Evolutionary conservation across 2,888 invertebrate species (phyloP), one percentile per base, ranked within the genome.

Genomic region (Volucella bombylans): DNA sequence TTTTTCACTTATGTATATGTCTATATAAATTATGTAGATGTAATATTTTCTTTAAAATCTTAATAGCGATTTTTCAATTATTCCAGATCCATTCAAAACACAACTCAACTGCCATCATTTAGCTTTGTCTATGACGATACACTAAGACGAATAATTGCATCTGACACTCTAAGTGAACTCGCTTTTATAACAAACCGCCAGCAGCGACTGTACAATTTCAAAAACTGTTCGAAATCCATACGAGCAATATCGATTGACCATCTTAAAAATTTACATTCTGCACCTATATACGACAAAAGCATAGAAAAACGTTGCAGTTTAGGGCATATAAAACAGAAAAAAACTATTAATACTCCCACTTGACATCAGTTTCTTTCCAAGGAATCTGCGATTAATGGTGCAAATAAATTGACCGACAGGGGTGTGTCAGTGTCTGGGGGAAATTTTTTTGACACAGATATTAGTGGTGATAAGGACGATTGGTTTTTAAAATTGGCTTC

Each of bases 401-500:
- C 15, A 39, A 49, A 14, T 39, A 59, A 73, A 61, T 55, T 64
- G 61, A 67, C 49, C 62, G 43, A 55, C 47, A 71, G 45, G 14
- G 38, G 47, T n/a, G 43, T 61, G 15, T 61, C 69, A n/a, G 43
- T 65, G 31, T 55, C 69, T 23, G 18, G n/a, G 11, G 31, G 15
- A 1, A 41, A 65, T 12, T 38, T 39, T 15, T 49, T 11, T n/a
- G 45, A 61, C 43, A 41, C 45, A 61, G 45, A 52, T 10, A 57
- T 65, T 54, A 76, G 23, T 59, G 68, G 62, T 41, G 71, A 74
- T 88, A 89, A 61, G 50, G 73, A 80, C 41, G 72, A 77, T 45
- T 77, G 43, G 72, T 79, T 87, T 65, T 77, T 88, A 87, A 89
- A 89, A 87, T 87, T 91, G 88, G 92, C 92, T 78, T 89, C 88